phyloP scores from a whole-genome alignment of 2,888 invertebrate species.

The Ganaspis brasiliensis region DNA sequence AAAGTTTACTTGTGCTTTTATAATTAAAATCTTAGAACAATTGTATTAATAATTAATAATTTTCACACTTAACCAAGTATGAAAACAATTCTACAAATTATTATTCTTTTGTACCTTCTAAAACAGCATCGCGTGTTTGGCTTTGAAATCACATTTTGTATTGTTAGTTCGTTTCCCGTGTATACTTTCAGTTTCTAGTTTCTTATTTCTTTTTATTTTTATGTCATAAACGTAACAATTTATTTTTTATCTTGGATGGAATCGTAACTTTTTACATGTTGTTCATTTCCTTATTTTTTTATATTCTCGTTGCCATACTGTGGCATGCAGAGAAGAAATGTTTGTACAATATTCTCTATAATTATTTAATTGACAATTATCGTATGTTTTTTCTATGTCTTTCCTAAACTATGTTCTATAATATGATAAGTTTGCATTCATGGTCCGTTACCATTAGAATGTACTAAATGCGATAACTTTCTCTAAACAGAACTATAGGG shows the following conservation, averaged over 20 bases:
- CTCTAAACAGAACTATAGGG: not conserved
- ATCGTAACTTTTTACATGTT: not conserved
- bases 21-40: too few species aligned
- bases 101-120: not conserved
- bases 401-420: too few species aligned
- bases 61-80: too few species aligned
- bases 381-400: too few species aligned
- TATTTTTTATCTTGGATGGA: not conserved
- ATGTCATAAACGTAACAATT: not conserved
- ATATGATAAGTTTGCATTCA: constrained; percentile 1
- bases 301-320: too few species aligned
- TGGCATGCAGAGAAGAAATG: too few species aligned
- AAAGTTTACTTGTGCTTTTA: too few species aligned
- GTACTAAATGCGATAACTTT: constrained; percentile 16
- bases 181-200: constrained; percentile 9
- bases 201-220: constrained; percentile 1
- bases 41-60: too few species aligned
- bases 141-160: not conserved
- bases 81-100: too few species aligned
- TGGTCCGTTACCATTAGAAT: constrained; percentile 5
- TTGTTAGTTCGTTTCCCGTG: not conserved
- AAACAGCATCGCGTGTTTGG: not conserved
- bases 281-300: too few species aligned
- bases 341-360: too few species aligned
- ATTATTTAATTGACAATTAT: too few species aligned